phyloP scores from a whole-genome alignment of 2,888 invertebrate genomes.

The Campoplex capitator region DNA sequence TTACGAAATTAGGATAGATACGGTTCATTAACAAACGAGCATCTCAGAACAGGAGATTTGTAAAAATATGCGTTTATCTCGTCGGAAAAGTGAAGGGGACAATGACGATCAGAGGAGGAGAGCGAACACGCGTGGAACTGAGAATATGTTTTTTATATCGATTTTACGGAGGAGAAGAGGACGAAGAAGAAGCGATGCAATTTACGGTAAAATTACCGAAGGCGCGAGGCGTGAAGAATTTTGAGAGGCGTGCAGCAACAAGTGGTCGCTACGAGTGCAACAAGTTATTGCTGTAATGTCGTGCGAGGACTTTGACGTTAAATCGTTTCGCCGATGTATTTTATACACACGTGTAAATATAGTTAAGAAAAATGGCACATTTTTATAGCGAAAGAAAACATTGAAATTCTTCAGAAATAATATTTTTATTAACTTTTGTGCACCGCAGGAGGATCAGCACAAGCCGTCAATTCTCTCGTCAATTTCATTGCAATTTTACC shows the following conservation, averaged over 20 bases:
- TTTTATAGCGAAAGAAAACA: neutral
- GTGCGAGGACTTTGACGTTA: conserved; percentile 7
- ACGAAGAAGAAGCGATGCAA: conserved; percentile 66
- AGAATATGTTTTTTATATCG: conserved; percentile 35
- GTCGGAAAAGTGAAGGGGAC: conserved; percentile 59
- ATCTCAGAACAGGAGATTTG: conserved; percentile 30
- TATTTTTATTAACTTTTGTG: conserved; percentile 57
- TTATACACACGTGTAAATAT: conserved; percentile 5
- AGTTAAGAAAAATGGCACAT: neutral
- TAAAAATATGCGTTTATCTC: conserved; percentile 8
- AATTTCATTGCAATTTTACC: conserved; percentile 46
- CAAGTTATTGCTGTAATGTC: conserved; percentile 77
- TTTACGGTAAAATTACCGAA: conserved; percentile 80
- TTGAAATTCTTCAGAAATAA: neutral
- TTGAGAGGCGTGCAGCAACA: conserved; percentile 82
- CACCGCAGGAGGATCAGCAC: conserved; percentile 34
- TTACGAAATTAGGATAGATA: conserved; percentile 61
- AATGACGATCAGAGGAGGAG: conserved; percentile 28
- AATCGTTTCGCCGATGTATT: conserved; percentile 29
- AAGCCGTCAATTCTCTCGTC: conserved; percentile 47
- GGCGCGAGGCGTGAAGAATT: conserved; percentile 81
- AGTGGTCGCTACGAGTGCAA: conserved; percentile 80
- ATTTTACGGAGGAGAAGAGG: neutral
- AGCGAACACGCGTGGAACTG: conserved; percentile 17
- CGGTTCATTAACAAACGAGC: conserved; percentile 58